Conservation (phyloP, 2,113 vertebrate genomes). For the Corythaeola cristata region DNA sequence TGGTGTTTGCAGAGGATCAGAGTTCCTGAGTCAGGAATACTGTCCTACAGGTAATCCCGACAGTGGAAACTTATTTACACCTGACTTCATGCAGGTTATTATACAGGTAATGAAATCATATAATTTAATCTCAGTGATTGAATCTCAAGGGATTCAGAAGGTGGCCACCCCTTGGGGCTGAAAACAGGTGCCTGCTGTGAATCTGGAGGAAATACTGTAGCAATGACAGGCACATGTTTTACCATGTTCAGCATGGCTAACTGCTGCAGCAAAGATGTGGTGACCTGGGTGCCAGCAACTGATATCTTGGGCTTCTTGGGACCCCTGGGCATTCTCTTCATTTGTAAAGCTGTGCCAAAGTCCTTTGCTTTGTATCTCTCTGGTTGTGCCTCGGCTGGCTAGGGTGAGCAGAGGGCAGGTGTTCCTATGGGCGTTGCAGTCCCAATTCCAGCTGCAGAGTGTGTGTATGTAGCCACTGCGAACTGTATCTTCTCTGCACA, state of each 20-base stretch:
- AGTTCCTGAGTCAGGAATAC: background rate
- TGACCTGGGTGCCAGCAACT: background rate
- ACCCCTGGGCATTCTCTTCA: background rate
- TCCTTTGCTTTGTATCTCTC: background rate
- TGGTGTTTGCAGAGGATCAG: background rate
- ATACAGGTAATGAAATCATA: background rate
- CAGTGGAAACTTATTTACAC: background rate
- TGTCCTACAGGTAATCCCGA: background rate
- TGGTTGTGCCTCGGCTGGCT: background rate
- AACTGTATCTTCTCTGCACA: background rate
- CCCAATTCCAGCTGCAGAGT: background rate
- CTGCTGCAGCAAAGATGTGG: background rate
- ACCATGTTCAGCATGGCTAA: no score
- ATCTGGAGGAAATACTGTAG: background rate
- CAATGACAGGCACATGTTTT: background rate
- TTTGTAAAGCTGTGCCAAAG: background rate
- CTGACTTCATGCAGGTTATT: background rate
- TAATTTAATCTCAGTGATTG: background rate
- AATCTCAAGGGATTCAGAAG: background rate
- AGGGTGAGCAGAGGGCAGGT: background rate
- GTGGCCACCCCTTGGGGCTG: background rate
- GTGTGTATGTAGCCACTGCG: fast-evolving
- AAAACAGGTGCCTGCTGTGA: background rate
- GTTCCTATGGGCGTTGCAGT: background rate
- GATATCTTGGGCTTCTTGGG: background rate